A percentile compares a stretch with the other conserved stretches of the same genome.
These are phyloP conservation scores for Eutolmus rufibarbis DNA, from an alignment of 2,888 invertebrate genomes.

Conservation along the genomic window DNA sequence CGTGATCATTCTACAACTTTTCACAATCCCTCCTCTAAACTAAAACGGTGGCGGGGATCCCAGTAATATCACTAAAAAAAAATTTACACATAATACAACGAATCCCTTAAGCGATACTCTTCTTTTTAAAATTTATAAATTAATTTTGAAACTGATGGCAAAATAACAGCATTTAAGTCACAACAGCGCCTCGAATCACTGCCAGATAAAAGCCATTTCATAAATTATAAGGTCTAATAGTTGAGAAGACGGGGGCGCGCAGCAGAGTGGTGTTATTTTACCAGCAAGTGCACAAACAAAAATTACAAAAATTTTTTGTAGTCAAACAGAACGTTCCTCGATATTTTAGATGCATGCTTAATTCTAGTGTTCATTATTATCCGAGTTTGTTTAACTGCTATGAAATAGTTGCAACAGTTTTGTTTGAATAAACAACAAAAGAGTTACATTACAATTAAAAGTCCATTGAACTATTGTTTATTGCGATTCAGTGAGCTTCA, in stretches of 20 bases:
- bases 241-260: neutral
- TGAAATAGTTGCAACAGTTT: conserved; percentile 11
- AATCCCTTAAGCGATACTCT: conserved; percentile 12
- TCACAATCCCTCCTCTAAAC: conserved; percentile 44
- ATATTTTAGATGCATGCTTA: conserved; percentile 11
- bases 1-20: conserved; percentile 49
- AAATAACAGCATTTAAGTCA: neutral
- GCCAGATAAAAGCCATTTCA: neutral
- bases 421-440: neutral
- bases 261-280: neutral
- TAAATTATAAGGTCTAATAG: neutral
- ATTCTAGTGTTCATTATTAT: conserved; percentile 22
- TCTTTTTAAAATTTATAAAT: neutral
- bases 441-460: neutral
- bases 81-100: conserved; percentile 39
- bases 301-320: neutral
- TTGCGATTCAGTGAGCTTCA: neutral
- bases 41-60: conserved; percentile 48
- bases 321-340: conserved; percentile 7
- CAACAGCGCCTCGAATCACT: neutral
- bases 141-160: conserved; percentile 8
- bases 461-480: neutral
- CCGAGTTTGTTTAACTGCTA: conserved; percentile 29
- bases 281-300: neutral
- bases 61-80: conserved; percentile 32